phyloP scores from a whole-genome alignment of 2,888 invertebrate genomes.

The Atethmia centrago region DNA sequence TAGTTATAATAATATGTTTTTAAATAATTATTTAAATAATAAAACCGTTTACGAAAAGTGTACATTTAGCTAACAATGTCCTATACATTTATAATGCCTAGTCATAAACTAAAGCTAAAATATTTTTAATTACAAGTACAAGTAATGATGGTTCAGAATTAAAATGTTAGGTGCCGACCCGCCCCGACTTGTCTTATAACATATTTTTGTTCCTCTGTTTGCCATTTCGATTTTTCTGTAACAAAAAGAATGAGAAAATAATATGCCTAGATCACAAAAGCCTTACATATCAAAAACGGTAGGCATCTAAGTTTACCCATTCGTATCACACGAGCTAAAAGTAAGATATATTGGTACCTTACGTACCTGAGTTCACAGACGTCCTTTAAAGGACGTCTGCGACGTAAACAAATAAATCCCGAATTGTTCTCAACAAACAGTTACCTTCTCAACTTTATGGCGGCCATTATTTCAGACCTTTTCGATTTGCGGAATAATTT shows the following conservation, averaged over 20 bases:
- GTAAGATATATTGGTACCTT: slow-evolving; percentile 30
- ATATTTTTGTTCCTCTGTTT: neutral
- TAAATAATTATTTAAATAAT: too few species aligned
- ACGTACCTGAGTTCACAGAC: slow-evolving; percentile 52
- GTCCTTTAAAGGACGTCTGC: slow-evolving; percentile 45
- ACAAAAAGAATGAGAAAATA: neutral
- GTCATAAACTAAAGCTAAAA: too few species aligned
- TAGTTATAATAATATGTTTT: too few species aligned
- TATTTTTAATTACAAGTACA: too few species aligned
- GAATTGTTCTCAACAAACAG: slow-evolving; percentile 69
- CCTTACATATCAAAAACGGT: slow-evolving; percentile 14
- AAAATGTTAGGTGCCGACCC: too few species aligned
- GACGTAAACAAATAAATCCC: slow-evolving; percentile 73
- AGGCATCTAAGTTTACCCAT: slow-evolving; percentile 15
- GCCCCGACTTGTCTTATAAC: neutral
- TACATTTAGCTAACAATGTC: too few species aligned
- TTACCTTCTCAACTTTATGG: slow-evolving; percentile 69
- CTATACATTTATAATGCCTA: too few species aligned
- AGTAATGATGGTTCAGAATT: too few species aligned
- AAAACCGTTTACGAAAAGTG: too few species aligned
- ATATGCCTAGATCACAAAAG: slow-evolving; percentile 7
- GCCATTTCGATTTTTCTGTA: neutral
- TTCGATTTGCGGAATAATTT: slow-evolving; percentile 69
- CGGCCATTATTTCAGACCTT: slow-evolving; percentile 67
- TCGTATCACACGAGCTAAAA: slow-evolving; percentile 35